Evolutionary conservation across 1,140 invertebrate species (phyloP).

Genomic region (Papilio helenus): DNA sequence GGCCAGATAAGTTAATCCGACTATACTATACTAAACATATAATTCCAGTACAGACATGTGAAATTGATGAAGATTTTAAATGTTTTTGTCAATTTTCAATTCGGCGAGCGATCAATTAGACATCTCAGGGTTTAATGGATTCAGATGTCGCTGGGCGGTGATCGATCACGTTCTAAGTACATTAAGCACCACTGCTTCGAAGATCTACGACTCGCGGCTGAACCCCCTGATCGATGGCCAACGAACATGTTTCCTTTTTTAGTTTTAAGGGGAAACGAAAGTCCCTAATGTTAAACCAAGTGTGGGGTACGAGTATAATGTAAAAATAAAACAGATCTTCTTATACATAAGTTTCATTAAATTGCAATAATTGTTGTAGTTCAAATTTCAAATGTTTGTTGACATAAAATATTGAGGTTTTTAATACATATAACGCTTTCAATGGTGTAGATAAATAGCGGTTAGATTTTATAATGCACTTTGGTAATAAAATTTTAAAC

Average conservation of each 20-base stretch:
- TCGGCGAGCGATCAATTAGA: slow-evolving; percentile 73
- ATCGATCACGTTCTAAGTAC: slow-evolving; percentile 73
- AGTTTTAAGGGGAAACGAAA: slow-evolving; percentile 24
- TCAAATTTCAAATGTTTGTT: too few relatives aligned
- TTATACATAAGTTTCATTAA: neutral
- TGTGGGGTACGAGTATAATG: neutral
- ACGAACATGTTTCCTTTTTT: slow-evolving; percentile 42
- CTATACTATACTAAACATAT: too few relatives aligned
- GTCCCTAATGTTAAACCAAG: neutral
- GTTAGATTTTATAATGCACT: slow-evolving; percentile 10
- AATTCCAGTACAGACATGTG: too few relatives aligned
- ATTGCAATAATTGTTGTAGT: too few relatives aligned
- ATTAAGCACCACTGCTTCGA: slow-evolving; percentile 63
- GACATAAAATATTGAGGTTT: neutral
- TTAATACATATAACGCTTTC: neutral
- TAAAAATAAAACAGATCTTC: neutral
- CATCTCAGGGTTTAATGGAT: slow-evolving; percentile 72
- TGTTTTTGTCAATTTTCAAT: slow-evolving; percentile 69
- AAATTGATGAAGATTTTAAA: neutral
- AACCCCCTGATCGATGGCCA: slow-evolving; percentile 64
- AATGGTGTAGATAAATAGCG: neutral
- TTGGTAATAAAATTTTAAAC: slow-evolving; percentile 20
- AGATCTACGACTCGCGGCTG: slow-evolving; percentile 48
- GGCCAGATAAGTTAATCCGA: too few relatives aligned
- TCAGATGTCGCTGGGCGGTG: slow-evolving; percentile 65